Percentiles rank a stretch among this genome's conserved stretches.
Evolutionary conservation across 2,113 vertebrate genomes (phyloP).

Genomic region (Clarias gariepinus): DNA sequence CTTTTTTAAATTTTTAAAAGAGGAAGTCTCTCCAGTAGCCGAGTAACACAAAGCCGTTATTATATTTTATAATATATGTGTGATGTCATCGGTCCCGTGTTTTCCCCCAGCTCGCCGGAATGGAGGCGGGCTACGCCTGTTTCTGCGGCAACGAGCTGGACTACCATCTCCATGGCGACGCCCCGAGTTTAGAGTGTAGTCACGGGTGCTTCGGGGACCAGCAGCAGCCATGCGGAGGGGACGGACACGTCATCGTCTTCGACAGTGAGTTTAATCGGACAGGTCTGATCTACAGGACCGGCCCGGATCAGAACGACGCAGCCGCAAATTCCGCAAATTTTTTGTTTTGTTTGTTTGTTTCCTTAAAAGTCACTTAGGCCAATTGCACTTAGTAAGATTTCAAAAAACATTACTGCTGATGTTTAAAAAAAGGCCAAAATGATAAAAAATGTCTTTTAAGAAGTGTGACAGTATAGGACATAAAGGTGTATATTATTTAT

Average conservation of each 20-base stretch:
- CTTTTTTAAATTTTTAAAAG: neutral
- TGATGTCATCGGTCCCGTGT: constrained; percentile 10
- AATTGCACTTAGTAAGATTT: neutral
- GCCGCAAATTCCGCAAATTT: neutral
- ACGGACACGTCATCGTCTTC: constrained; percentile 94
- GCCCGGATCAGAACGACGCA: neutral
- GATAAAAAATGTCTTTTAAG: neutral
- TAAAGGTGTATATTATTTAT: neutral
- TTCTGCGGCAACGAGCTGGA: constrained; percentile 95
- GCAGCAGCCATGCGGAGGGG: constrained; percentile 92
- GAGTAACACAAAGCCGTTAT: constrained; percentile 18
- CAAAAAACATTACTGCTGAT: neutral
- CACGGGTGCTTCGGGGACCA: constrained; percentile 96
- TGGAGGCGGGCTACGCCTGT: constrained; percentile 96
- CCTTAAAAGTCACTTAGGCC: neutral
- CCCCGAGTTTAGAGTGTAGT: constrained; percentile 90
- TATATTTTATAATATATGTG: too few relatives aligned
- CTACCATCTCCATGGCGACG: constrained; percentile 81
- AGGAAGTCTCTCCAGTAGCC: neutral
- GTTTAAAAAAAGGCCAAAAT: neutral
- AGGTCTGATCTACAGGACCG: neutral
- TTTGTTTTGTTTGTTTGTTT: too few relatives aligned
- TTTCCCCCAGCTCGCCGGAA: constrained; percentile 85
- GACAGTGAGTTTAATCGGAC: constrained; percentile 81
- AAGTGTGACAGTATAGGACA: neutral